These are phyloP conservation scores for Halisarca cf. caerulea DNA, from an alignment of 37 sponge, comb jelly and placozoan genomes.

Conservation along the genomic window DNA sequence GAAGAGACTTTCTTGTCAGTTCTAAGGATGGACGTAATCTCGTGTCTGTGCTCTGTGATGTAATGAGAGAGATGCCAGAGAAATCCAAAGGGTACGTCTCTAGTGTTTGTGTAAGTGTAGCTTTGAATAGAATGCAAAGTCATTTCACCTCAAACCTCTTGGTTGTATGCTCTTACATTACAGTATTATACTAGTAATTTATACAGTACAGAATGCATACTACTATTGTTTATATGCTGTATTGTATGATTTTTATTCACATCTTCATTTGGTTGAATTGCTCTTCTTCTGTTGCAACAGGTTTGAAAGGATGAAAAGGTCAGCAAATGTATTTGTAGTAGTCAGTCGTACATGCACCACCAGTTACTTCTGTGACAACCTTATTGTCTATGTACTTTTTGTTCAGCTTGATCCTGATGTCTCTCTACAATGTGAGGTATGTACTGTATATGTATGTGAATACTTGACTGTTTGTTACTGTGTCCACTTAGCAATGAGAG, in stretches of 20 bases:
- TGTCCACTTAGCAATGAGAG: neutral
- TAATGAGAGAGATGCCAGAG: constrained; percentile 25
- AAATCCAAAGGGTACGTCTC: neutral
- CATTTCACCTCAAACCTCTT: no score
- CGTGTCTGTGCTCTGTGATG: constrained; percentile 53
- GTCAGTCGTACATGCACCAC: no score
- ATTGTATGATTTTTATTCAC: neutral
- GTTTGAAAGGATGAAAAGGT: constrained; percentile 59
- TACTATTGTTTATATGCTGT: neutral
- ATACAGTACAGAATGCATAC: no score
- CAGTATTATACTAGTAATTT: no score
- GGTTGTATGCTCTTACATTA: no score
- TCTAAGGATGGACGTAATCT: constrained; percentile 52
- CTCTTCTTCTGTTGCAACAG: constrained; percentile 11
- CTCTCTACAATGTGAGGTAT: constrained; percentile 85
- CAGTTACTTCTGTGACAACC: neutral
- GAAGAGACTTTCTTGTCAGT: constrained; percentile 63
- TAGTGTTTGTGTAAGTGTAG: neutral
- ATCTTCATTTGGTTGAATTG: neutral
- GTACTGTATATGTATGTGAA: neutral
- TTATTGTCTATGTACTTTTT: neutral
- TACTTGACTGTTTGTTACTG: neutral
- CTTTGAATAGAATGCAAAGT: neutral
- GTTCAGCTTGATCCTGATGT: constrained; percentile 63
- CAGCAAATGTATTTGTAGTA: no score